Evolutionary conservation across 2,888 invertebrate genomes (phyloP), one percentile per base, ranked within the genome.

Genomic region (Operophtera brumata): DNA sequence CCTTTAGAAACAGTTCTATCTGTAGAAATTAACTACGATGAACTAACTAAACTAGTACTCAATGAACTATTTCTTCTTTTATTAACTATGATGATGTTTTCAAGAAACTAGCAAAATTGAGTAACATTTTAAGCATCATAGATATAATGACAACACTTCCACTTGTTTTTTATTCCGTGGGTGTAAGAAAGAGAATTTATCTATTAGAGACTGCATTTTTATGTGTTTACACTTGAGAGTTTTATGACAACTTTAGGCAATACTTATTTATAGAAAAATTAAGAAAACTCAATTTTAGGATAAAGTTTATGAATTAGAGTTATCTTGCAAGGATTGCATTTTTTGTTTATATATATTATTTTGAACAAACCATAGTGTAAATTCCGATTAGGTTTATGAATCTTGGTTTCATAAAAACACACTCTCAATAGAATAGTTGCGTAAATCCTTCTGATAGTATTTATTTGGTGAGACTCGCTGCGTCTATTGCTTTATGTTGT

Each of bases 231-330:
- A 75, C 68, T 59, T 70, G 71, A 74, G 71, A 77, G 75, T 72
- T 71, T 73, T 75, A 71, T 65, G 74, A 70, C 76, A 76, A 77
- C 71, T 71, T 78, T 80, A 80, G 78, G 73, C 77, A 67, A 76
- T 84, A 82, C 84, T 81, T 80, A 83, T 80, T 79, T 77, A 71
- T 65, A 71, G 57, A 74, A 73, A 73, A 67, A 73, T 75, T 77
- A 76, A 72, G 69, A 69, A 68, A 70, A 68, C 74, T 70, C 58
- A 57, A 57, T 68, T 72, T 71, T 77, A 80, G 73, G 71, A 69
- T 71, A 72, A 60, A 59, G 57, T 3, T 3, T 60, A 74, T 70
- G 39, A 70, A 59, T 48, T 54, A 52, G 53, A 50, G 45, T 59
- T 57, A 39, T 42, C 52, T 60, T 59, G 57, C 61, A 54, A 49